A percentile compares a stretch with the other conserved stretches of the same genome.
Conservation (phyloP, 2,888 invertebrate genomes). For the Drosophila villosipedis region DNA sequence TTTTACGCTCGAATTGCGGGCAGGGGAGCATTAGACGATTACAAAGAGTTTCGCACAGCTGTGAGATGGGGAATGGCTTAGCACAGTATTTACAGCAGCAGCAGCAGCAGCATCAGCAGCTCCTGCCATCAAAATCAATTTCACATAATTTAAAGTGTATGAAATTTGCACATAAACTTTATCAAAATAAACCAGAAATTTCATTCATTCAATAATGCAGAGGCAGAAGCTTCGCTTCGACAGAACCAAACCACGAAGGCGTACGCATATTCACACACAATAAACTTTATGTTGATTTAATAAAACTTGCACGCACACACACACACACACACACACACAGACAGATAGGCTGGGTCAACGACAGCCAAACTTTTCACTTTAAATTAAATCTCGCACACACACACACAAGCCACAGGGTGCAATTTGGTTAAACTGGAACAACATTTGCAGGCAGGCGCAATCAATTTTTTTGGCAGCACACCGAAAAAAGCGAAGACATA, state of each 20-base stretch:
- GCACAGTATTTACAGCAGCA: slow-evolving; percentile 32
- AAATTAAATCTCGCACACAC: slow-evolving; percentile 67
- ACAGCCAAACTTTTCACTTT: slow-evolving; percentile 72
- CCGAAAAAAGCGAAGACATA: slow-evolving; percentile 1
- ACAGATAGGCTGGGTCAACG: slow-evolving; percentile 45
- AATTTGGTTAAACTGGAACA: slow-evolving; percentile 49
- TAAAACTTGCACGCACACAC: slow-evolving; percentile 53
- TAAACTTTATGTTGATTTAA: slow-evolving; percentile 75
- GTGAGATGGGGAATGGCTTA: not conserved
- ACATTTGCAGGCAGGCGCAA: slow-evolving; percentile 57
- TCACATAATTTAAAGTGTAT: slow-evolving; percentile 63
- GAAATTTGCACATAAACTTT: slow-evolving; percentile 62
- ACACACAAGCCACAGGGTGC: slow-evolving; percentile 15
- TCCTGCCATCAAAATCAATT: slow-evolving; percentile 62
- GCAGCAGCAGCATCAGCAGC: not conserved
- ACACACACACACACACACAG: slow-evolving; percentile 2
- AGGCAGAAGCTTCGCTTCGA: slow-evolving; percentile 47
- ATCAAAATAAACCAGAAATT: slow-evolving; percentile 58
- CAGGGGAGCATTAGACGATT: slow-evolving; percentile 39
- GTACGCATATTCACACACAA: slow-evolving; percentile 65
- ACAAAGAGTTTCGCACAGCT: slow-evolving; percentile 33
- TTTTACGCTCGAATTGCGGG: slow-evolving; percentile 5
- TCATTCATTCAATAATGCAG: slow-evolving; percentile 59
- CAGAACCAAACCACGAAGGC: slow-evolving; percentile 41
- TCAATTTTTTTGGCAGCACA: slow-evolving; percentile 54